Conservation (phyloP, 2,113 vertebrate species). For the Plecotus auritus region DNA sequence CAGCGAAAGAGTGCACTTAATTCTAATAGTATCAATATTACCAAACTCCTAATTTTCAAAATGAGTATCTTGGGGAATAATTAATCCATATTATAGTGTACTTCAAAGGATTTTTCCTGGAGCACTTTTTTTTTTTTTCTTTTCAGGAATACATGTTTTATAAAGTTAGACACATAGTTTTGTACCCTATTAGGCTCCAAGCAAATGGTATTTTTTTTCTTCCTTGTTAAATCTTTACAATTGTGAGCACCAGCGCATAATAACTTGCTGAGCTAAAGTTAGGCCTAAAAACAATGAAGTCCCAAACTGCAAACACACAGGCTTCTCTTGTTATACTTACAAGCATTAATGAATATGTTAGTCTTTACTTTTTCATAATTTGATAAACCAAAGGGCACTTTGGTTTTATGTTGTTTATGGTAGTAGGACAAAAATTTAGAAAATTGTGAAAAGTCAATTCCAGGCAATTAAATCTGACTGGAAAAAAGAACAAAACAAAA, state of each 20-base stretch:
- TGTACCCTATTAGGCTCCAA: background rate
- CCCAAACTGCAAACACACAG: background rate
- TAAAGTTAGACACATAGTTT: conserved; percentile 1
- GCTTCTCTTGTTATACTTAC: background rate
- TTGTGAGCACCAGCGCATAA: background rate
- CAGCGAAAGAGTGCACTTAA: background rate
- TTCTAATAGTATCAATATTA: background rate
- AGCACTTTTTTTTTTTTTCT: background rate
- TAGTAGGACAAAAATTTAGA: background rate
- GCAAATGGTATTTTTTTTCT: background rate
- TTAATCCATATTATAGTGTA: background rate
- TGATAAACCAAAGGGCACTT: background rate
- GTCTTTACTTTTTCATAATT: background rate
- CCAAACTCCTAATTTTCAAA: background rate
- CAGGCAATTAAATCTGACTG: background rate
- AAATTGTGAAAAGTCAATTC: background rate
- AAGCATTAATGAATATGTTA: background rate
- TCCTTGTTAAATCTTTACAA: background rate
- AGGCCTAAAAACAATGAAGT: background rate
- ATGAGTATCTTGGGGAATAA: background rate
- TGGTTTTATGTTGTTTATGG: background rate
- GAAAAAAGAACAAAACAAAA: background rate
- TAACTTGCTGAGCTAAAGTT: background rate
- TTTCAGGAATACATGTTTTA: background rate
- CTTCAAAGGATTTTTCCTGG: background rate